These are phyloP conservation scores for Netelia fuscicornis DNA, from an alignment of 2,888 invertebrate species.

Conservation along the genomic window DNA sequence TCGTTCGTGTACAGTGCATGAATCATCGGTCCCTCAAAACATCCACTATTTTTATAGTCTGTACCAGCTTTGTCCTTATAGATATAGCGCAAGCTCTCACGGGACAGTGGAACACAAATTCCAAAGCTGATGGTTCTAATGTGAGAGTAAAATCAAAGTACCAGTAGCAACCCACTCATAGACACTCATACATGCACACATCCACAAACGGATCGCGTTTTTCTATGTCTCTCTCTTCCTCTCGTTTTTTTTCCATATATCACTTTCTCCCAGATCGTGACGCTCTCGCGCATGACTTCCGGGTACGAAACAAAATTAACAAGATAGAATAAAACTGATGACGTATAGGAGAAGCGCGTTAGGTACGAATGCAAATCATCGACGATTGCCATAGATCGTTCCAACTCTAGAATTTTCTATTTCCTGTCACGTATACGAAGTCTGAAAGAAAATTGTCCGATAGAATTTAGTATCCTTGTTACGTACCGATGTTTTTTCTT, in stretches of 20 bases:
- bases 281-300: constrained; percentile 75
- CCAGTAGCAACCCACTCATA: constrained; percentile 57
- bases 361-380: constrained; percentile 20
- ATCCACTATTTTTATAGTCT: constrained; percentile 20
- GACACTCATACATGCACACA: neutral
- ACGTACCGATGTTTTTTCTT: too few relatives aligned
- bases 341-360: constrained; percentile 51
- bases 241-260: constrained; percentile 65
- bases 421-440: neutral
- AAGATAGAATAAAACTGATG: constrained; percentile 67
- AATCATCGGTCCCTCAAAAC: neutral
- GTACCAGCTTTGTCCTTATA: neutral
- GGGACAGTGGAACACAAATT: constrained; percentile 60
- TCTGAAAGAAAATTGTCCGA: too few relatives aligned
- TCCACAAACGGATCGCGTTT: constrained; percentile 3
- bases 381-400: constrained; percentile 47
- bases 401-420: constrained; percentile 24
- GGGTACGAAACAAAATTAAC: constrained; percentile 74
- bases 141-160: constrained; percentile 35
- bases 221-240: constrained; percentile 17
- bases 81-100: constrained; percentile 14
- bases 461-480: too few relatives aligned
- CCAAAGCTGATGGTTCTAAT: constrained; percentile 20
- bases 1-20: neutral
- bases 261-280: constrained; percentile 77